Percentiles rank a stretch among this genome's conserved stretches.
phyloP scores from a whole-genome alignment of 2,888 invertebrate genomes.

The Lissocephala sabroskyi region DNA sequence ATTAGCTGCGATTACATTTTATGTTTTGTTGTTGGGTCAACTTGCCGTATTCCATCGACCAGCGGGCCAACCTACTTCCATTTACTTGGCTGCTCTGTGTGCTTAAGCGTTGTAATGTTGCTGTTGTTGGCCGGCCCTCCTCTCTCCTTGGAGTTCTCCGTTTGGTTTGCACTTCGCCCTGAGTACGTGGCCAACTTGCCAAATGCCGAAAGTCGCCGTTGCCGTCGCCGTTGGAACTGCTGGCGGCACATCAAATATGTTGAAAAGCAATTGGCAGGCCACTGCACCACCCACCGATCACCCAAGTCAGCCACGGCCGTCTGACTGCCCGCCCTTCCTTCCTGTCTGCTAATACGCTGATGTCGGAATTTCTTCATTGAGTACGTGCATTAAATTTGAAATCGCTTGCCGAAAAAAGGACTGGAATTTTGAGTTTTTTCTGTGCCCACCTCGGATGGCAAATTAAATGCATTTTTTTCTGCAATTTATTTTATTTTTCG shows the following conservation, averaged over 20 bases:
- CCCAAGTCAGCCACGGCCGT: slow-evolving; percentile 1
- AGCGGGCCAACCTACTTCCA: slow-evolving; percentile 11
- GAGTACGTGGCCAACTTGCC: slow-evolving; percentile 65
- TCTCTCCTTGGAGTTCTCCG: background rate
- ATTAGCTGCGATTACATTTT: slow-evolving; percentile 68
- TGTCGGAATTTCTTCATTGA: slow-evolving; percentile 70
- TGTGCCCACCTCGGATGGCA: slow-evolving; percentile 6
- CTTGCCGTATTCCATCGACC: slow-evolving; percentile 48
- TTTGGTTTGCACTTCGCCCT: slow-evolving; percentile 50
- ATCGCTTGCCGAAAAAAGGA: slow-evolving; percentile 37
- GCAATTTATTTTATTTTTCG: slow-evolving; percentile 18
- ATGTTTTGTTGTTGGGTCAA: slow-evolving; percentile 67
- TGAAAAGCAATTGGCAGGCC: slow-evolving; percentile 61
- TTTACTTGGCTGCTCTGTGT: slow-evolving; percentile 44
- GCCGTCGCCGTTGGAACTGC: slow-evolving; percentile 26
- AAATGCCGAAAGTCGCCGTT: slow-evolving; percentile 56
- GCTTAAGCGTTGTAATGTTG: slow-evolving; percentile 37
- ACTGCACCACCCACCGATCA: background rate
- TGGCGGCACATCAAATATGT: slow-evolving; percentile 55
- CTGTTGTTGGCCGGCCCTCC: slow-evolving; percentile 29
- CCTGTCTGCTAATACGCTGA: slow-evolving; percentile 63
- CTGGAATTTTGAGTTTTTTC: background rate
- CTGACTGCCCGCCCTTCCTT: slow-evolving; percentile 31
- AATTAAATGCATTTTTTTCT: slow-evolving; percentile 44
- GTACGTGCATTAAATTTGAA: slow-evolving; percentile 66